Percentiles rank a stretch among this genome's conserved stretches.
Evolutionary conservation across 2,888 invertebrate genomes (phyloP).

Genomic region (Chymomyza fuscimana): DNA sequence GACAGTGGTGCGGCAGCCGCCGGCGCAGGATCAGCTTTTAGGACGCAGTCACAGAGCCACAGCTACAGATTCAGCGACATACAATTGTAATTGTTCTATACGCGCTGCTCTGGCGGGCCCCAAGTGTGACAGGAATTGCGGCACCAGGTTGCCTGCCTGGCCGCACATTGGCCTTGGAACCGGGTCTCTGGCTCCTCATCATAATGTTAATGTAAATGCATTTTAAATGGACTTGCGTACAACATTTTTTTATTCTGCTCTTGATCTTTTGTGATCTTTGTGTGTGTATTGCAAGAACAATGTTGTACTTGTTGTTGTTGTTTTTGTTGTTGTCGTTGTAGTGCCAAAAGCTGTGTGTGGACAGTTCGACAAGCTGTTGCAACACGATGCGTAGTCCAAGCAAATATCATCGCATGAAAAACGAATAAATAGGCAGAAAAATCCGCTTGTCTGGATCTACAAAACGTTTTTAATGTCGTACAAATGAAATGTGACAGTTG

Average conservation of each 20-base stretch:
- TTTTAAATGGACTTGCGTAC: slow-evolving; percentile 77
- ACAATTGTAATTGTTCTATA: slow-evolving; percentile 46
- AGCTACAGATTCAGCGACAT: not conserved
- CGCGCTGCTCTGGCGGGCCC: slow-evolving; percentile 1
- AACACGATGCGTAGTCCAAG: slow-evolving; percentile 70
- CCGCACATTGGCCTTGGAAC: not conserved
- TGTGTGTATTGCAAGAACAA: not conserved
- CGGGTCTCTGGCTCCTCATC: slow-evolving; percentile 60
- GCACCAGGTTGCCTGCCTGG: slow-evolving; percentile 17
- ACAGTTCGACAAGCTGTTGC: slow-evolving; percentile 76
- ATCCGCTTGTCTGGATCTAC: slow-evolving; percentile 19
- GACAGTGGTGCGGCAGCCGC: slow-evolving; percentile 42
- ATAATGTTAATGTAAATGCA: slow-evolving; percentile 79
- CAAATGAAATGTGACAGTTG: slow-evolving; percentile 70
- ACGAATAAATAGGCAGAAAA: not conserved
- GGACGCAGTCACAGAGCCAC: slow-evolving; percentile 29
- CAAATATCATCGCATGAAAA: slow-evolving; percentile 36
- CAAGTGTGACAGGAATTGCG: slow-evolving; percentile 8
- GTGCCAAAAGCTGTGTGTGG: slow-evolving; percentile 60
- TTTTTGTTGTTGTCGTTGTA: slow-evolving; percentile 12
- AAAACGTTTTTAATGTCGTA: slow-evolving; percentile 72
- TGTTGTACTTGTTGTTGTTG: slow-evolving; percentile 45
- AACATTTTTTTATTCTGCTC: slow-evolving; percentile 57
- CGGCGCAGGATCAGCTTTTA: slow-evolving; percentile 1
- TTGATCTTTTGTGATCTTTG: slow-evolving; percentile 18